Evolutionary conservation across 2,113 vertebrate genomes (phyloP).

Genomic region (Sylvia atricapilla): DNA sequence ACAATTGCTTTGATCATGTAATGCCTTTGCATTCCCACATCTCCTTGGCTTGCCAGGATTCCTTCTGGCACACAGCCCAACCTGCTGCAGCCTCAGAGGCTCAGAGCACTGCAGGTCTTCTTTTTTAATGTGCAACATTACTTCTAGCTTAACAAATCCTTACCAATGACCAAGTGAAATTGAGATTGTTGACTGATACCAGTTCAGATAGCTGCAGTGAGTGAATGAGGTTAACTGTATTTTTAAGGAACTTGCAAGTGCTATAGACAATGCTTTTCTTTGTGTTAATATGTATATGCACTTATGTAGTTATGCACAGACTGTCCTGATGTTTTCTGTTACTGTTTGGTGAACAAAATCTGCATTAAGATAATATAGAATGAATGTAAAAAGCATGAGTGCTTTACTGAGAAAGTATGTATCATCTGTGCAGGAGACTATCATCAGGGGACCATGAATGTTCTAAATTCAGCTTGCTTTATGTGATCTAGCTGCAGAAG

Average conservation of each 20-base stretch:
- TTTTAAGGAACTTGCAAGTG: background rate
- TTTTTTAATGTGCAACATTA: background rate
- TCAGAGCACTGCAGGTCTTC: background rate
- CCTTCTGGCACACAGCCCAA: background rate
- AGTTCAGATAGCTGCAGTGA: background rate
- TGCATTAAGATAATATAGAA: background rate
- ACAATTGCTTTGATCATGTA: background rate
- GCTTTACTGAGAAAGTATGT: background rate
- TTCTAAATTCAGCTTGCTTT: background rate
- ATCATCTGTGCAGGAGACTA: background rate
- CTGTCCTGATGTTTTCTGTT: background rate
- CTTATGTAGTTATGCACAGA: background rate
- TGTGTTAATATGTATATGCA: background rate
- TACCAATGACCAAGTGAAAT: background rate
- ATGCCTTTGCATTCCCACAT: background rate
- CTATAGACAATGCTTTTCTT: background rate
- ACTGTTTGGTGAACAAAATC: background rate
- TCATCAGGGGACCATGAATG: background rate
- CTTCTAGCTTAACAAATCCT: background rate
- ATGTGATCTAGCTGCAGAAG: background rate
- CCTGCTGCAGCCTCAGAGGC: background rate
- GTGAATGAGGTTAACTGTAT: background rate
- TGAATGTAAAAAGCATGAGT: background rate
- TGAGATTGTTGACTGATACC: background rate
- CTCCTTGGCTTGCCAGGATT: background rate